Evolutionary conservation across 2,888 invertebrate species (phyloP).

Genomic region (Nipponacmea schrenckii): DNA sequence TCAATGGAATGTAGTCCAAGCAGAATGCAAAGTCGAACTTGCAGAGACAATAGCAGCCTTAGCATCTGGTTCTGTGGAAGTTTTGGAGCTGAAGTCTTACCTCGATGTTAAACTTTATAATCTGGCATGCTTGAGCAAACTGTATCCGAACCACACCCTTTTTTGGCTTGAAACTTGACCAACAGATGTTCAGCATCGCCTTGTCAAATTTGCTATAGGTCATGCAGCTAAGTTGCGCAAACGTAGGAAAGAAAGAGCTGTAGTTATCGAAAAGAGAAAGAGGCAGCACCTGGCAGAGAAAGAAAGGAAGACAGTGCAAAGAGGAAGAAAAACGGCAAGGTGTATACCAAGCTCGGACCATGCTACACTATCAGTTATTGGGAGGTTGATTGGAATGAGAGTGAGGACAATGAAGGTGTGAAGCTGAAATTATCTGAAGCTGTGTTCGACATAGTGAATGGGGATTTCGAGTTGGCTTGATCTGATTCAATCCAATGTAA

Average conservation of each 20-base stretch:
- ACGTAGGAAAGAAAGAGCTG: neutral
- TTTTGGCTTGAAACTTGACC: neutral
- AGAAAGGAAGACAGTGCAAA: conserved; percentile 1
- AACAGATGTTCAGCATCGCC: neutral
- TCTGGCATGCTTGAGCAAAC: neutral
- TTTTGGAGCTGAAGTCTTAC: conserved; percentile 1
- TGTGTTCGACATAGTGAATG: neutral
- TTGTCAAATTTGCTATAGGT: neutral
- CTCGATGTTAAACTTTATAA: neutral
- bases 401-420: neutral
- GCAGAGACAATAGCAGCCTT: neutral
- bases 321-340: neutral
- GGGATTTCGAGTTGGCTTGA: neutral
- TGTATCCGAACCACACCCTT: neutral
- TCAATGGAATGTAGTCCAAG: neutral
- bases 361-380: neutral
- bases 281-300: conserved; percentile 1
- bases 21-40: neutral
- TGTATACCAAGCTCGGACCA: no score
- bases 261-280: neutral
- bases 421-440: neutral
- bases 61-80: neutral
- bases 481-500: neutral
- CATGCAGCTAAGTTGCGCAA: conserved; percentile 1
- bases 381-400: neutral